A percentile compares a stretch with the other conserved stretches of the same genome.
Evolutionary conservation across 1,140 invertebrate species (phyloP).

Genomic region (Phymorhynchus buccinoides): DNA sequence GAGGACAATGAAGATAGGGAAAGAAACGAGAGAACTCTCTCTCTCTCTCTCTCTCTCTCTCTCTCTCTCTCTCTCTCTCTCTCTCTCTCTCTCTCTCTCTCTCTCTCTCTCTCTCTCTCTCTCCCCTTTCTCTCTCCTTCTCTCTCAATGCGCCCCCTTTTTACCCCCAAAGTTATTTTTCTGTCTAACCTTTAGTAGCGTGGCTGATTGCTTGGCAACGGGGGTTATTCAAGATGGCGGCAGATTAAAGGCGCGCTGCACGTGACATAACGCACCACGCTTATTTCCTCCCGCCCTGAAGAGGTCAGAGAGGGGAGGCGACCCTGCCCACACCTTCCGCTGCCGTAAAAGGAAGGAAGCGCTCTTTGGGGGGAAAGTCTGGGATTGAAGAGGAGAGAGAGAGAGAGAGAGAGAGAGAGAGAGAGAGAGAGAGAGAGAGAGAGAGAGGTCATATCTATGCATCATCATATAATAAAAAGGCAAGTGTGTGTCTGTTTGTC

Average conservation of each 20-base stretch:
- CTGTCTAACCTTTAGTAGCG: constrained; percentile 45
- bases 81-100: not conserved
- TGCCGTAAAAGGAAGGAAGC: constrained; percentile 9
- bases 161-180: constrained; percentile 31
- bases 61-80: not conserved
- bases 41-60: not conserved
- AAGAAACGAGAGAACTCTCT: too few relatives aligned
- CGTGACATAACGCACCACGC: constrained; percentile 47
- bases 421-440: constrained; percentile 24
- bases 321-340: constrained; percentile 35
- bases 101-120: not conserved
- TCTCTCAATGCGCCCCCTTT: not conserved
- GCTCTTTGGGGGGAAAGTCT: not conserved
- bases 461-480: too few relatives aligned
- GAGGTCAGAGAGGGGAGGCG: constrained; percentile 38
- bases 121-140: not conserved
- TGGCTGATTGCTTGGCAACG: constrained; percentile 34
- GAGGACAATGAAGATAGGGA: too few relatives aligned
- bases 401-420: not conserved
- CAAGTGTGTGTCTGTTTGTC: too few relatives aligned
- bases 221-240: constrained; percentile 37
- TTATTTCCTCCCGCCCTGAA: constrained; percentile 37
- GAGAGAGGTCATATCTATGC: too few relatives aligned
- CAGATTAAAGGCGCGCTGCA: constrained; percentile 49
- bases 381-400: not conserved